Conservation (phyloP, 2,797 vertebrate genomes). For the Anas flavirostris region DNA sequence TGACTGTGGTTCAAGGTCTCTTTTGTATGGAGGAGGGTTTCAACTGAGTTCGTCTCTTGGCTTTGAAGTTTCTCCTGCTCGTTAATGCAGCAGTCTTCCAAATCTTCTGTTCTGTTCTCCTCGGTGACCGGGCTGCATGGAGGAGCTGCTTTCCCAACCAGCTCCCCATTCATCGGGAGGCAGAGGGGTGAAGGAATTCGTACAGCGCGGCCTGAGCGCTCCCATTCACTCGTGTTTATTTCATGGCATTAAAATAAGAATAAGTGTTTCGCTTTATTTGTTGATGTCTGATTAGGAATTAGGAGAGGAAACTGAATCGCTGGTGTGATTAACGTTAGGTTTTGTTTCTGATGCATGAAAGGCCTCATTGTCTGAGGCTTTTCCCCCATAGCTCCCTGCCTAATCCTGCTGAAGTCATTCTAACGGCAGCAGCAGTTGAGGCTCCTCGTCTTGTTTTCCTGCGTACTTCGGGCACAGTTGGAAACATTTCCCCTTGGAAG, state of each 20-base stretch:
- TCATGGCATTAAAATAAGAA: conserved; percentile 49
- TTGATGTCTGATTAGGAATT: conserved; percentile 66
- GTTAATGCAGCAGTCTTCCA: background rate
- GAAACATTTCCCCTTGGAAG: background rate
- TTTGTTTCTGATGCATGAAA: conserved; percentile 59
- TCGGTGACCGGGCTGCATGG: background rate
- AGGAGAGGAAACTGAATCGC: conserved; percentile 51
- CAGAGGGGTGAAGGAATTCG: background rate
- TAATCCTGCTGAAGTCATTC: conserved; percentile 56
- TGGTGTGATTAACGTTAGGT: conserved; percentile 49
- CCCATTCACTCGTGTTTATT: conserved; percentile 54
- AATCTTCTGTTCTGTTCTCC: background rate
- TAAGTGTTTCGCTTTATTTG: conserved; percentile 67
- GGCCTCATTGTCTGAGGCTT: conserved; percentile 62
- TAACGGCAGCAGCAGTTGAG: background rate
- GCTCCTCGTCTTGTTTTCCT: conserved; percentile 13
- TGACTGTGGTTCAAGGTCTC: conserved; percentile 19
- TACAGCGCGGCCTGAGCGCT: background rate
- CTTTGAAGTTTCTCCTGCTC: conserved; percentile 40
- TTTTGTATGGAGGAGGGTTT: background rate
- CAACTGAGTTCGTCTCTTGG: background rate
- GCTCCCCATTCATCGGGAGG: background rate
- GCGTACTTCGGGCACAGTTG: background rate
- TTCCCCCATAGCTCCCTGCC: conserved; percentile 39
- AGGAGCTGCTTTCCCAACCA: background rate